Base-by-base conservation (phyloP, 2,797 vertebrate genomes). In the Pyrocephalus nanus region DNA sequence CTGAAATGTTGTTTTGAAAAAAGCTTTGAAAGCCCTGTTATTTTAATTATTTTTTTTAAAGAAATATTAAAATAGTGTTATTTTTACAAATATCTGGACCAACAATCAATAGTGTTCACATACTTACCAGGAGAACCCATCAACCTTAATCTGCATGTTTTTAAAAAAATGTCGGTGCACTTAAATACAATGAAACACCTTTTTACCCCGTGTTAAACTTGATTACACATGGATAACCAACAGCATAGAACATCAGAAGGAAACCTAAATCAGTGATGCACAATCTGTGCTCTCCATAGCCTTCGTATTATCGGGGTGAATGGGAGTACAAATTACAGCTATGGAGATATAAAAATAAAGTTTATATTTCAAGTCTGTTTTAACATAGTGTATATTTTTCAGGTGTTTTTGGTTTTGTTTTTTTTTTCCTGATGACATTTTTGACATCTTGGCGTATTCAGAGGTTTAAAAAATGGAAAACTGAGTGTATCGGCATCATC, bases 281-380 rank as follows among this genome's bases (percentile, higher is more conserved):
- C 29, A 60, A 34, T 43, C 47, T 22, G 23, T 3, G 17, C 12
- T 76, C 38, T 74, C 38, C 0, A 0, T 29, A 40, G 45, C 26
- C 20, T 77, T 73, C 53, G 4, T 43, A 66, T 74, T 51, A 36
- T 7, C 34, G 7, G 23, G 13, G 21, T 64, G 51, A 73, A 36
- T 42, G 16, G 12, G 14, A 81, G 14, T 7, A 40, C 27, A 45
- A n/a, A 20, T 86, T 81, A 73, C n/a, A 84, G 42, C 32, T 72
- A 60, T 2, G 1, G 29, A 74, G 48, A 60, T 67, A 66, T 6
- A 67, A 53, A 93, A 86, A 55, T 8, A 62, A 12, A 60, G 2
- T 5, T 86, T 66, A 38, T 45, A 57, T 62, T 58, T 81, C 6
- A 11, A 58, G 12, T 32, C 23, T 3, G 0, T 66, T 88, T 78